Conservation (phyloP, 2,888 invertebrate species). For the Cheilosia vulpina region DNA sequence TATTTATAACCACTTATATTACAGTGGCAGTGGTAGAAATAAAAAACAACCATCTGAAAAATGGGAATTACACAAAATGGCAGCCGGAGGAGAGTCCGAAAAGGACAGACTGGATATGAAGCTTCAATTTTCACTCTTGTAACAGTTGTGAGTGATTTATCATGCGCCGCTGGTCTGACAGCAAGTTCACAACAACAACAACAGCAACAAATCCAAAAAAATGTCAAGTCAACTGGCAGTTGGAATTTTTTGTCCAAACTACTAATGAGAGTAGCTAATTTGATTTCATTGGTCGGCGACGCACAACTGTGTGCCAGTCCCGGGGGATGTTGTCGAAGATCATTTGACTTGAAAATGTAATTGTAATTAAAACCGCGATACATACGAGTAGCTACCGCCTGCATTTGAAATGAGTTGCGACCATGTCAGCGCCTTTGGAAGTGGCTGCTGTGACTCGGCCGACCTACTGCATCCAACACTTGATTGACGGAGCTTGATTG, state of each 20-base stretch:
- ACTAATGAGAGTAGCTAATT: slow-evolving; percentile 72
- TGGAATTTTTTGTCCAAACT: slow-evolving; percentile 59
- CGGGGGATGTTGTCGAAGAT: slow-evolving; percentile 64
- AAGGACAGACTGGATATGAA: slow-evolving; percentile 70
- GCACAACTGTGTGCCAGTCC: slow-evolving; percentile 58
- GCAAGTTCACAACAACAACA: slow-evolving; percentile 39
- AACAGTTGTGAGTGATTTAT: slow-evolving; percentile 73
- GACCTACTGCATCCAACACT: slow-evolving; percentile 19
- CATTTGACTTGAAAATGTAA: slow-evolving; percentile 43
- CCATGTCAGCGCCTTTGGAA: slow-evolving; percentile 62
- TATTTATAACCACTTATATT: slow-evolving; percentile 76
- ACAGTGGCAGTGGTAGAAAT: slow-evolving; percentile 29
- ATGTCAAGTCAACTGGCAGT: slow-evolving; percentile 55
- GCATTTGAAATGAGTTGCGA: slow-evolving; percentile 69
- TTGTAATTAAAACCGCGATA: slow-evolving; percentile 46
- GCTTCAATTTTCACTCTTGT: slow-evolving; percentile 74
- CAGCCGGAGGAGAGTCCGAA: slow-evolving; percentile 61
- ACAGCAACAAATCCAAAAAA: slow-evolving; percentile 31
- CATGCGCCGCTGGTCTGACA: slow-evolving; percentile 72
- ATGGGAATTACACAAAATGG: slow-evolving; percentile 68
- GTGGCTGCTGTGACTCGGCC: slow-evolving; percentile 23
- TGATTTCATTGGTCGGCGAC: slow-evolving; percentile 69
- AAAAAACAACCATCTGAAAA: slow-evolving; percentile 32
- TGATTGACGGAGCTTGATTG: slow-evolving; percentile 74
- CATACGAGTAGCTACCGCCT: slow-evolving; percentile 4